Percentiles rank a stretch among this genome's conserved stretches.
Conservation (phyloP, 2,797 vertebrate species). For the Mormyrops attenuatus region DNA sequence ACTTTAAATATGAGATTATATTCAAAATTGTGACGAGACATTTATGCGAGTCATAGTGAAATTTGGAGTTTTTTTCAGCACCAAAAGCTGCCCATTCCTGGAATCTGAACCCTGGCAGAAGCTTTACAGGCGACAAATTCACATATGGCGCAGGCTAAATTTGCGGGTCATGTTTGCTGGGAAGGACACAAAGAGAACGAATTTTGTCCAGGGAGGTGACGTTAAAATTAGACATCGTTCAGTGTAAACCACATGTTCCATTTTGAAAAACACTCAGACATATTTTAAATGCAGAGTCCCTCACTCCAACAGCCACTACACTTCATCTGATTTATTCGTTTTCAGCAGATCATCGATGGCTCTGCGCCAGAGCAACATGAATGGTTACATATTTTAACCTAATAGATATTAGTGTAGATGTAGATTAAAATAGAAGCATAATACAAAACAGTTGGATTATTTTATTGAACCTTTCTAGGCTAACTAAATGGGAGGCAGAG, state of each 20-base stretch:
- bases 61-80: neutral
- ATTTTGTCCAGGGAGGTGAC: neutral
- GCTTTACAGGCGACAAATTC: neutral
- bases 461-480: neutral
- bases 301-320: neutral
- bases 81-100: neutral
- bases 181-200: neutral
- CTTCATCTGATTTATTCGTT: neutral
- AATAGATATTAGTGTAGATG: neutral
- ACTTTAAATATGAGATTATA: neutral
- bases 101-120: neutral
- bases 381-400: neutral
- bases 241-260: neutral
- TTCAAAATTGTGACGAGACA: neutral
- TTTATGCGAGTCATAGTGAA: neutral
- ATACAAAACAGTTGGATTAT: neutral
- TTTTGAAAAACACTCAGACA: neutral
- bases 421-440: neutral
- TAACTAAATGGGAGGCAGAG: neutral
- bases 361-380: neutral
- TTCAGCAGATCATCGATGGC: neutral
- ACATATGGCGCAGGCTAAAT: neutral
- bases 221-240: neutral
- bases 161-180: neutral
- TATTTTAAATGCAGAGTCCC: neutral